phyloP scores from a whole-genome alignment of 1,140 invertebrate species.

The Colletes gigas region DNA sequence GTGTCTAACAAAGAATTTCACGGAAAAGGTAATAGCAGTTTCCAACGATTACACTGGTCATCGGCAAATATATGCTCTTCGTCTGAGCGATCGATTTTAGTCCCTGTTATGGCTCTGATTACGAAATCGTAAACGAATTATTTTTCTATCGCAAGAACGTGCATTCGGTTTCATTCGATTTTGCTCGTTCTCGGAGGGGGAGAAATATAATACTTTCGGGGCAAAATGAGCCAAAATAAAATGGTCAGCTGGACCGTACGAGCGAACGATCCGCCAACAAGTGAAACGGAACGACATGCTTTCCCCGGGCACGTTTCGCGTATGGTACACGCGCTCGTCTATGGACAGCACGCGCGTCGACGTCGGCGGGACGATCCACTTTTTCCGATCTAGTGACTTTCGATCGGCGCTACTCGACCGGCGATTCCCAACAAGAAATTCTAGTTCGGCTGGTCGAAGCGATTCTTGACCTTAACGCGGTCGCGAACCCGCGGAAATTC shows the following conservation, averaged over 20 bases:
- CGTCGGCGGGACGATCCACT: slow-evolving; percentile 53
- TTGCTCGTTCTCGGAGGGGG: not conserved
- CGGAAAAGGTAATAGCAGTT: no score
- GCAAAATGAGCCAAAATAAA: not conserved
- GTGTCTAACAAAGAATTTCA: no score
- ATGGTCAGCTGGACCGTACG: slow-evolving; percentile 29
- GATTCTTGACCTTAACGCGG: not conserved
- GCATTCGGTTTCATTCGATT: slow-evolving; percentile 1
- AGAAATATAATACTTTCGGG: not conserved
- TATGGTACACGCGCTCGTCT: slow-evolving; percentile 26
- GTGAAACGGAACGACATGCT: slow-evolving; percentile 70
- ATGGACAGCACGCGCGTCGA: slow-evolving; percentile 13
- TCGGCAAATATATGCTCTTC: no score
- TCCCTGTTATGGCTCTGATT: no score
- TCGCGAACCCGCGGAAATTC: not conserved
- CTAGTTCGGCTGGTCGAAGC: not conserved
- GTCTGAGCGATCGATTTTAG: no score
- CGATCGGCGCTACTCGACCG: slow-evolving; percentile 37
- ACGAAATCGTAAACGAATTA: no score
- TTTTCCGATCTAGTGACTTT: slow-evolving; percentile 61
- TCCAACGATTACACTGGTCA: no score
- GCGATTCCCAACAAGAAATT: slow-evolving; percentile 6
- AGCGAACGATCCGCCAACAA: slow-evolving; percentile 25
- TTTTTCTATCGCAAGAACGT: not conserved
- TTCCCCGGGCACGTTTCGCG: slow-evolving; percentile 56